These are phyloP conservation scores for Neoscelio sp. DNA, from an alignment of 2,888 invertebrate genomes.

Conservation along the genomic window DNA sequence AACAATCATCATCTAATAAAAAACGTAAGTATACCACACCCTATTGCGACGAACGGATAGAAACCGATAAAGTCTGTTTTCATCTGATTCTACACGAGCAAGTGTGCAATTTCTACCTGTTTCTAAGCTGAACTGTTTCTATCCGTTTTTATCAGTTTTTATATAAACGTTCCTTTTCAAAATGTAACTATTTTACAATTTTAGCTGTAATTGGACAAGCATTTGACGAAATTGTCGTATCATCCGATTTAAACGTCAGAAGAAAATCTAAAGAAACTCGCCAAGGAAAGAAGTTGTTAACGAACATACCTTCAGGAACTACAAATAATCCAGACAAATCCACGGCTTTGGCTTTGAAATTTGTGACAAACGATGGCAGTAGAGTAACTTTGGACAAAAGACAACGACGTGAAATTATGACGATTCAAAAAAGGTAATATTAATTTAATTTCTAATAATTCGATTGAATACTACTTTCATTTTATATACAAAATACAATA, in stretches of 20 bases:
- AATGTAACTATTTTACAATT: constrained; percentile 9
- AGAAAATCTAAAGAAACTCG: constrained; percentile 81
- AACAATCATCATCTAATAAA: constrained; percentile 75
- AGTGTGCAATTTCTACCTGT: too few relatives aligned
- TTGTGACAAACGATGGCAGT: constrained; percentile 78
- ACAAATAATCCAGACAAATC: constrained; percentile 78
- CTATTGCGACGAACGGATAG: too few relatives aligned
- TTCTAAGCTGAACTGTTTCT: too few relatives aligned
- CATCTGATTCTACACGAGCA: too few relatives aligned
- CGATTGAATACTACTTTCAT: too few relatives aligned
- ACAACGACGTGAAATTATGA: constrained; percentile 75
- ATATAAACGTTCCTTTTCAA: not conserved
- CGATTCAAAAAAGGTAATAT: constrained; percentile 74
- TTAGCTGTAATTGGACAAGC: constrained; percentile 78
- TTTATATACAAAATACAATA: too few relatives aligned
- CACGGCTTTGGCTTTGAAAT: constrained; percentile 77
- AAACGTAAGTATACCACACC: constrained; percentile 80
- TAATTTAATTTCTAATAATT: too few relatives aligned
- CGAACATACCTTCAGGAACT: constrained; percentile 80
- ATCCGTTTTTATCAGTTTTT: constrained; percentile 1
- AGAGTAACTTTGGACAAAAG: constrained; percentile 75
- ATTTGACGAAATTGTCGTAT: constrained; percentile 83
- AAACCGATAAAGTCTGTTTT: not conserved
- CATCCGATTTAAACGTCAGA: constrained; percentile 80
- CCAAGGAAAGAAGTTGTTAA: constrained; percentile 79